Conservation (phyloP, 2,888 invertebrate genomes). For the Rhagophthalmus giganteus region DNA sequence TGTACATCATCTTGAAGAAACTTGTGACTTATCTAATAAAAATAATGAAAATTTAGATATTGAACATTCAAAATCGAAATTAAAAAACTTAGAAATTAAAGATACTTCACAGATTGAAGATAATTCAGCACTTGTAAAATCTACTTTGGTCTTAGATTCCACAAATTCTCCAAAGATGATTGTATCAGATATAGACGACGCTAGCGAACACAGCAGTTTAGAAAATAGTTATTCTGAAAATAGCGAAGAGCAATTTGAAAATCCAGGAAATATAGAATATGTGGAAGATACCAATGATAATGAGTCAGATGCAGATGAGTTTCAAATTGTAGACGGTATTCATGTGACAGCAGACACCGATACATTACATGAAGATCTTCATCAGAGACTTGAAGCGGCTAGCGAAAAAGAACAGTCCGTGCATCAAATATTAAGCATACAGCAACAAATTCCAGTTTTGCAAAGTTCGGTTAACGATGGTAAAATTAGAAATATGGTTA, state of each 20-base stretch:
- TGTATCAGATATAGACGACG: too few relatives aligned
- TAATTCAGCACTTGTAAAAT: too few relatives aligned
- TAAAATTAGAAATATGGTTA: constrained; percentile 8
- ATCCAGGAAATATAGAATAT: constrained; percentile 8
- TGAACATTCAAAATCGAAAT: too few relatives aligned
- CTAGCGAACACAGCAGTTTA: too few relatives aligned
- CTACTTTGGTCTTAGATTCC: too few relatives aligned
- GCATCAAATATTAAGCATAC: constrained; percentile 14
- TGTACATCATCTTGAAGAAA: too few relatives aligned
- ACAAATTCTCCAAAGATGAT: too few relatives aligned
- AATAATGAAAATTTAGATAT: too few relatives aligned
- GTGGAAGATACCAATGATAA: constrained; percentile 16
- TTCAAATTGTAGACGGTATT: constrained; percentile 45
- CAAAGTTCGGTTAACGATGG: constrained; percentile 5
- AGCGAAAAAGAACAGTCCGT: constrained; percentile 9
- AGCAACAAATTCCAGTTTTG: constrained; percentile 7
- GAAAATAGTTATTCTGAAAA: too few relatives aligned
- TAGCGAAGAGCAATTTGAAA: constrained; percentile 3
- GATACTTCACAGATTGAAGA: too few relatives aligned
- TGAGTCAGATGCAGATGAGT: constrained; percentile 42
- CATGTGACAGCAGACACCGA: constrained; percentile 43
- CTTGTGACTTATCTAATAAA: too few relatives aligned
- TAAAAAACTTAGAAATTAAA: too few relatives aligned
- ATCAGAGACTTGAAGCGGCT: constrained; percentile 3
- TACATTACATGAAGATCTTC: constrained; percentile 14